Conservation (phyloP, 2,113 vertebrate species). For the Podocnemis expansa region DNA sequence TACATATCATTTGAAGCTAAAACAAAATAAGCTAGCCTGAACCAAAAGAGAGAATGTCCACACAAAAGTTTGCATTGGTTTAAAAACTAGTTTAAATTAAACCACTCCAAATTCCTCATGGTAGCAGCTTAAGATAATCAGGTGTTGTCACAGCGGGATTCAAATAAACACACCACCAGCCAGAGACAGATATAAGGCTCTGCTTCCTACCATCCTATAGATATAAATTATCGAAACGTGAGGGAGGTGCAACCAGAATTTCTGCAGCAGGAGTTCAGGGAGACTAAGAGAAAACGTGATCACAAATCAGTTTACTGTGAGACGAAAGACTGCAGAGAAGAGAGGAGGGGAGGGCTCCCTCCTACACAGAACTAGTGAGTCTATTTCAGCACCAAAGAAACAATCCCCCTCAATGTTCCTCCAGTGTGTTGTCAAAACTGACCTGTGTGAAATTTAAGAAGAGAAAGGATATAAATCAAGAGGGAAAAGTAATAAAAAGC, state of each 20-base stretch:
- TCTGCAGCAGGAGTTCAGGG: background rate
- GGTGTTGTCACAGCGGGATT: constrained; percentile 2
- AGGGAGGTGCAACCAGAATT: background rate
- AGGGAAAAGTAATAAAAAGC: constrained; percentile 72
- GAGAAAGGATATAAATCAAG: constrained; percentile 64
- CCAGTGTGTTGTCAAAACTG: constrained; percentile 12
- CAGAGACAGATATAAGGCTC: background rate
- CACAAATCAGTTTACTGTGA: background rate
- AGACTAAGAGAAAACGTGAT: background rate
- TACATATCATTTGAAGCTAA: background rate
- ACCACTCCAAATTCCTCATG: background rate
- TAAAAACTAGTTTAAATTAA: background rate
- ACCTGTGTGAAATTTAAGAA: constrained; percentile 46
- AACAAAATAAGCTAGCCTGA: background rate
- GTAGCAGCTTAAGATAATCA: constrained; percentile 24
- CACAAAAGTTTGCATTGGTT: background rate
- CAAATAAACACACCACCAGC: background rate
- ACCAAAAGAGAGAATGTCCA: background rate
- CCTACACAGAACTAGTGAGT: background rate
- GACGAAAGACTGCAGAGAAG: background rate
- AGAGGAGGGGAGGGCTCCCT: background rate
- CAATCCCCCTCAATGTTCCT: background rate
- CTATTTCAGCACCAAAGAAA: constrained; percentile 54
- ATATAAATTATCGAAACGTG: background rate
- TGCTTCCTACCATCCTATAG: constrained; percentile 3